Percentiles rank a stretch among this genome's conserved stretches.
Conservation (phyloP, 2,113 vertebrate genomes). For the Sturnus vulgaris region DNA sequence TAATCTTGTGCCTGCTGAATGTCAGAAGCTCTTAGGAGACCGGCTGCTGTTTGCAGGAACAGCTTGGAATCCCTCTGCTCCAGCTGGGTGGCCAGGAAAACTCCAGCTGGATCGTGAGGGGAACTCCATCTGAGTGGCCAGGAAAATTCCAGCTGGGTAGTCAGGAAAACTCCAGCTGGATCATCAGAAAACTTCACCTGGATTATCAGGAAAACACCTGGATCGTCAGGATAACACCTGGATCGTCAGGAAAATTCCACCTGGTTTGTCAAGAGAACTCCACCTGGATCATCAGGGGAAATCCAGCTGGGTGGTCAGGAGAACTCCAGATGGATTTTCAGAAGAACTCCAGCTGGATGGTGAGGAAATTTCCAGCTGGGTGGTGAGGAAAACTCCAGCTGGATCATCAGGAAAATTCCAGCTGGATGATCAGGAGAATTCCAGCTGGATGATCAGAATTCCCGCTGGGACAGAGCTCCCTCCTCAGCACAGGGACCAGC, state of each 20-base stretch:
- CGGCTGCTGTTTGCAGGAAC: background rate
- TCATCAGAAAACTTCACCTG: background rate
- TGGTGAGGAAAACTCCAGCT: background rate
- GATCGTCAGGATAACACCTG: background rate
- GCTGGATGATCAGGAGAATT: background rate
- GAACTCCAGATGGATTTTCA: background rate
- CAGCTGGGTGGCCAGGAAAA: background rate
- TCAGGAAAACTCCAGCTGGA: background rate
- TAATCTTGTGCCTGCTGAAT: background rate
- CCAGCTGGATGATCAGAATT: background rate
- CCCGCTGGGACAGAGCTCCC: background rate
- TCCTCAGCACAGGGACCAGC: background rate
- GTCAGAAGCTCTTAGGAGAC: background rate
- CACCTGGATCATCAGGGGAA: background rate
- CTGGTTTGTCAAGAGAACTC: background rate
- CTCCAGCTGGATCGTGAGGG: background rate
- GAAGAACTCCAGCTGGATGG: background rate
- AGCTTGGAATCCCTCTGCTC: conserved; percentile 16
- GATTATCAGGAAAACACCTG: background rate
- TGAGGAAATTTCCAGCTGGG: background rate
- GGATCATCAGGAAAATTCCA: background rate
- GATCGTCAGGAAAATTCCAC: background rate
- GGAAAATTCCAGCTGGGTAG: background rate
- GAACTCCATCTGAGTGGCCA: background rate
- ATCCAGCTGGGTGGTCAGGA: background rate